Evolutionary conservation across 2,113 vertebrate genomes (phyloP), one percentile per base, ranked within the genome.

Genomic region (Cynopterus brachyotis): DNA sequence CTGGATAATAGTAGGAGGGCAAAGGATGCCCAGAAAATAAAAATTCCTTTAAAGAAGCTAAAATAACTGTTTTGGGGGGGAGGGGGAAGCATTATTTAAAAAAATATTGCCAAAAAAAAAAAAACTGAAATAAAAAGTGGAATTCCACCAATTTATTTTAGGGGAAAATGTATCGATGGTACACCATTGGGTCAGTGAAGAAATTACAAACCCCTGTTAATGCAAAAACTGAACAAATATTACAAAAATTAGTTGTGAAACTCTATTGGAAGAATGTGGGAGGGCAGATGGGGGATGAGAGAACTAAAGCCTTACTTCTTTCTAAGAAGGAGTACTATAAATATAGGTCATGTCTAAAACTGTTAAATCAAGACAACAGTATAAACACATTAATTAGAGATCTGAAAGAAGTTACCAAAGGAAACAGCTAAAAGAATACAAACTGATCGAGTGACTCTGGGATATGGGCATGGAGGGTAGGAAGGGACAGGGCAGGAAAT

Each of bases 181-280:
- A 80, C 6, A 60, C 11, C 30, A 17, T 50, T 12, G 78, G 35
- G 5, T 67, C 53, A 50, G 28, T 8, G 28, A 93, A 93, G 6
- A 67, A 92, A 57, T 47, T 32, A 47, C 57, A 82, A 78, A 96
- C 26, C 12, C 4, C 10, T 3, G 7, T 72, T 42, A 86, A 78
- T n/a, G 42, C 17, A 94, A 95, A 91, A 87, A 69, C 47, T n/a
- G 9, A 35, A 66, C 10, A 85, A 57, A 78, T 64, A 91, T 72
- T 72, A 94, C 73, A 60, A 50, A 95, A 97, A 95, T 82, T 66
- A 78, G 59, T 69, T 45, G 28, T 67, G 59, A 88, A 81, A 92
- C 50, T 69, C 62, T 17, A 5, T 0, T 66, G 84, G 59, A 75
- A 94, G 55, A 69, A 16, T 59, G 5, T 70, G 32, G 11, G 37